Conservation (phyloP, 2,797 vertebrate genomes). For the Chrysocyon brachyurus region DNA sequence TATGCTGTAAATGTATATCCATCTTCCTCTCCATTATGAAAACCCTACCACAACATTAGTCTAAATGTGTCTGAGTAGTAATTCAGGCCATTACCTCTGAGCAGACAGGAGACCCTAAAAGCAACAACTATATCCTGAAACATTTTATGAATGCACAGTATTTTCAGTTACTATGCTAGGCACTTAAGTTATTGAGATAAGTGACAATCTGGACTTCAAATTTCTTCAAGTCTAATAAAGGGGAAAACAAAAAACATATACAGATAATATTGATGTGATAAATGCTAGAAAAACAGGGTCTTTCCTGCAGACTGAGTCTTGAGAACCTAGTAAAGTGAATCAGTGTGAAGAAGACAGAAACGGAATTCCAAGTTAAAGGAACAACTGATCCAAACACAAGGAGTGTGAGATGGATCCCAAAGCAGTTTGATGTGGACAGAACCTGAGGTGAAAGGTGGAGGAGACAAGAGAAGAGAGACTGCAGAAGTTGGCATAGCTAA, state of each 20-base stretch:
- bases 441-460: neutral
- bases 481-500: neutral
- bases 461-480: neutral
- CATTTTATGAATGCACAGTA: neutral
- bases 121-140: neutral
- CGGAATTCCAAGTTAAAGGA: neutral
- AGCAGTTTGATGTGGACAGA: neutral
- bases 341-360: neutral
- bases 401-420: neutral
- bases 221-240: neutral
- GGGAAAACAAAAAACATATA: neutral
- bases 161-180: neutral
- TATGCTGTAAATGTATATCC: neutral
- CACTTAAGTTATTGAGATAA: neutral
- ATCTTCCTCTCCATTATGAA: neutral
- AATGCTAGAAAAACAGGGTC: neutral
- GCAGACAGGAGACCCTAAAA: neutral
- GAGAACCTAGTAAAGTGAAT: neutral
- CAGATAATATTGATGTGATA: neutral
- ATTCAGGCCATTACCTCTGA: neutral
- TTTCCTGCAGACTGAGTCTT: neutral
- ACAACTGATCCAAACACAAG: neutral
- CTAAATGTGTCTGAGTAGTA: neutral
- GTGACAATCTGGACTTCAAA: neutral
- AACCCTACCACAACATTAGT: neutral